Conservation (phyloP, 2,113 vertebrate species). For the Aspiorhynchus laticeps region DNA sequence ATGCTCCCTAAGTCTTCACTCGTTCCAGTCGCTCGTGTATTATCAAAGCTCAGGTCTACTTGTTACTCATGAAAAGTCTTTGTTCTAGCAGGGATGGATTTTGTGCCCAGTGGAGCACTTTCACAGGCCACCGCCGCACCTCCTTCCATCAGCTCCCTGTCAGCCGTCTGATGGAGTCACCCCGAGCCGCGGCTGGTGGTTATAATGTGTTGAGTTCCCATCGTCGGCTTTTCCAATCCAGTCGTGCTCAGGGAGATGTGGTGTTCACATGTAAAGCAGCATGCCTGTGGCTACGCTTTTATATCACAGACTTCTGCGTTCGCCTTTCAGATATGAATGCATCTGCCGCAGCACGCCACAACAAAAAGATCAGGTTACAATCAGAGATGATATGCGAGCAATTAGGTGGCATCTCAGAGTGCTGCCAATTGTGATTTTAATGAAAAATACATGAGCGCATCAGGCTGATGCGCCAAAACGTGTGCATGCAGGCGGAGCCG, state of each 20-base stretch:
- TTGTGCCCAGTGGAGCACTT: not conserved
- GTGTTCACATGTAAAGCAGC: not conserved
- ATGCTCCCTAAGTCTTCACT: not conserved
- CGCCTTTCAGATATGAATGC: not conserved
- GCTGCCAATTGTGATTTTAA: not conserved
- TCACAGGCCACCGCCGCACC: not conserved
- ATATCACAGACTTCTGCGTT: not conserved
- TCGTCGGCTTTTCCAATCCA: not conserved
- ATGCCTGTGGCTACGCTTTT: not conserved
- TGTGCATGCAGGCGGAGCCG: not conserved
- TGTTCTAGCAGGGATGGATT: not conserved
- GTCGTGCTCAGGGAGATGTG: not conserved
- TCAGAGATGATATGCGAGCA: not conserved
- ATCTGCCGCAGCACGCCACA: not conserved
- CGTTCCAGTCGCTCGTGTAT: not conserved
- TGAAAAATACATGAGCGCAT: not conserved
- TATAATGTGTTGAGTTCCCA: not conserved
- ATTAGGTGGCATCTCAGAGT: not conserved
- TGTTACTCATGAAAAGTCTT: slow-evolving; percentile 28
- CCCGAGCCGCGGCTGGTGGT: not conserved
- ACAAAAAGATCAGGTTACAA: slow-evolving; percentile 9
- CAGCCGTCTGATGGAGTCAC: not conserved
- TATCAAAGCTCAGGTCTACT: slow-evolving; percentile 16
- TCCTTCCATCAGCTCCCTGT: not conserved
- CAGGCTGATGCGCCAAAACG: not conserved